These are phyloP conservation scores for Coranthus polyacanthus DNA, from an alignment of 2,797 vertebrate genomes.

Conservation along the genomic window DNA sequence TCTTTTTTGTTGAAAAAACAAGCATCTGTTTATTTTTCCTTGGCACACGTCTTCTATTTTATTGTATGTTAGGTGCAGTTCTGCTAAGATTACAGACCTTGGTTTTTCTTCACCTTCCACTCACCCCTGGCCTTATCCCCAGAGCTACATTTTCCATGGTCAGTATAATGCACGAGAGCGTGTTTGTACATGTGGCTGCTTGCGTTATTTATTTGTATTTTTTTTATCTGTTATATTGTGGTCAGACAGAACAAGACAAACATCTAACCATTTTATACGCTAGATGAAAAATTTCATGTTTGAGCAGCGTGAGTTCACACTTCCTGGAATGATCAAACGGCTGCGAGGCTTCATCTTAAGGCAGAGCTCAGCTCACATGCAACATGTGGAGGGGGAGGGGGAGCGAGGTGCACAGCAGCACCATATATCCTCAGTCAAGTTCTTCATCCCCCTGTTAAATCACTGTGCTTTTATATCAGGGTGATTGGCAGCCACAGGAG, in stretches of 20 bases:
- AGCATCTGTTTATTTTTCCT: background rate
- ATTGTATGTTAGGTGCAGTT: background rate
- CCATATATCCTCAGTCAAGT: constrained; percentile 52
- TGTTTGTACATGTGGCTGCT: background rate
- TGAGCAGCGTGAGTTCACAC: constrained; percentile 1
- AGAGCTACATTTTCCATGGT: background rate
- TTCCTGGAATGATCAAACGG: constrained; percentile 37
- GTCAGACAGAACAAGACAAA: constrained; percentile 20
- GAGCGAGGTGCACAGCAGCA: constrained; percentile 5
- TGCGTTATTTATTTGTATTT: background rate
- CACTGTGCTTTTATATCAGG: constrained; percentile 47
- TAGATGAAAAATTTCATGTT: constrained; percentile 6
- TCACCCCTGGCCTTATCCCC: background rate
- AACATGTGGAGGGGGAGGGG: constrained; percentile 32
- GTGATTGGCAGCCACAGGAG: constrained; percentile 72
- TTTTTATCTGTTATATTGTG: constrained; percentile 15
- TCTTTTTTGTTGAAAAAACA: background rate
- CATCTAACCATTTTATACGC: constrained; percentile 6
- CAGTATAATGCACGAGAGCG: background rate
- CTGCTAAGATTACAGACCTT: constrained; percentile 1
- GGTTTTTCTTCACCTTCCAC: background rate
- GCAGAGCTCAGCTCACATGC: constrained; percentile 29
- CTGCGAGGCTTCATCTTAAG: constrained; percentile 3
- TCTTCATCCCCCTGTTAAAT: constrained; percentile 53
- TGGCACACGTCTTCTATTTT: background rate